phyloP scores from a whole-genome alignment of 2,888 invertebrate species.

The Heteromurus nitidus region DNA sequence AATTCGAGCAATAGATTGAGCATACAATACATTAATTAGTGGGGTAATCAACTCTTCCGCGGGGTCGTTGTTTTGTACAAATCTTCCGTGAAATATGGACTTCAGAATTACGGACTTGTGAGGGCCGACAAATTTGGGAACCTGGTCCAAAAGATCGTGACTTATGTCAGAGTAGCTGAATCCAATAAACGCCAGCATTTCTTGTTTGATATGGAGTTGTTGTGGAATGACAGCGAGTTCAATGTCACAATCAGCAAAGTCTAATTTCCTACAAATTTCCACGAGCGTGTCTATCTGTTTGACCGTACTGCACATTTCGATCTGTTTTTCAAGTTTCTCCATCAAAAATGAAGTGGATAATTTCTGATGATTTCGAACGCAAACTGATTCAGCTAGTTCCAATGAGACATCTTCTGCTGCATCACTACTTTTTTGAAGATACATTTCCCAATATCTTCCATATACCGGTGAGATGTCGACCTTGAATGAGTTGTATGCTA shows the following conservation, averaged over 20 bases:
- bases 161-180: constrained; percentile 19
- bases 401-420: constrained; percentile 20
- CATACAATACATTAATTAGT: constrained; percentile 61
- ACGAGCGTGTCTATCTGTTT: constrained; percentile 51
- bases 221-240: constrained; percentile 32
- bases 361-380: constrained; percentile 28
- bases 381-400: constrained; percentile 56
- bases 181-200: constrained; percentile 37
- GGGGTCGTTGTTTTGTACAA: constrained; percentile 27
- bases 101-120: constrained; percentile 48
- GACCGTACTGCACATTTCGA: constrained; percentile 38
- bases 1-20: constrained; percentile 61
- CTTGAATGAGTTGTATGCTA: constrained; percentile 45
- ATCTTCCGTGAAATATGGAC: constrained; percentile 61
- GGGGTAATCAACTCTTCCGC: constrained; percentile 51
- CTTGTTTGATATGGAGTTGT: constrained; percentile 34
- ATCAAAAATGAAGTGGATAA: constrained; percentile 17
- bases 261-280: constrained; percentile 36
- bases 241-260: constrained; percentile 38
- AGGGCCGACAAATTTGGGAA: constrained; percentile 39
- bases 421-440: constrained; percentile 35
- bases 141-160: constrained; percentile 39
- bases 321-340: constrained; percentile 48
- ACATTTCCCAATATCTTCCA: constrained; percentile 49
- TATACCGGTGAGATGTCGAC: constrained; percentile 40